phyloP scores from a whole-genome alignment of 2,113 vertebrate genomes.

The Thoracochromis brauschi region DNA sequence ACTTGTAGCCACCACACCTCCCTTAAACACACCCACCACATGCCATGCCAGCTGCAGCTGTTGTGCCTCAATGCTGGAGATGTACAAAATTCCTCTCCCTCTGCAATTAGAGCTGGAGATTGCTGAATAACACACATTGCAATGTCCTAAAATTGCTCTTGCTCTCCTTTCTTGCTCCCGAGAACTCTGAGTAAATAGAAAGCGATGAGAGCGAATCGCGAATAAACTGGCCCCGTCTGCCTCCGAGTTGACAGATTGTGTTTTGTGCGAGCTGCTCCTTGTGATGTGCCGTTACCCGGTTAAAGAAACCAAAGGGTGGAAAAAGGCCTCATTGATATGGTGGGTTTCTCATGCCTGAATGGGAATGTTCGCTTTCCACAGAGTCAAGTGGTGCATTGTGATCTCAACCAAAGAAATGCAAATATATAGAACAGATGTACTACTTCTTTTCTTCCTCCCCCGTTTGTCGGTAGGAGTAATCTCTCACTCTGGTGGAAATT shows the following conservation, averaged over 20 bases:
- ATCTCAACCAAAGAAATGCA: constrained; percentile 68
- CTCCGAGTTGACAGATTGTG: constrained; percentile 50
- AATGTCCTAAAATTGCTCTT: constrained; percentile 58
- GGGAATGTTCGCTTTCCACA: constrained; percentile 63
- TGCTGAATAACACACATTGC: constrained; percentile 63
- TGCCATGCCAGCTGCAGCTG: constrained; percentile 69
- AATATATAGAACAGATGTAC: constrained; percentile 70
- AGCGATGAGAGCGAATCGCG: constrained; percentile 34
- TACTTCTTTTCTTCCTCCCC: constrained; percentile 24
- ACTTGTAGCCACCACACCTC: constrained; percentile 47
- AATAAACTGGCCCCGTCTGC: constrained; percentile 34
- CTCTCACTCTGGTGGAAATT: constrained; percentile 37
- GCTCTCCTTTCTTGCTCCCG: constrained; percentile 27
- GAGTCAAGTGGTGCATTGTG: constrained; percentile 71
- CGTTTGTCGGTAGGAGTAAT: constrained; percentile 51
- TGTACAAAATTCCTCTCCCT: constrained; percentile 49
- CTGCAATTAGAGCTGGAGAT: constrained; percentile 68
- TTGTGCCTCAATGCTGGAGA: constrained; percentile 56
- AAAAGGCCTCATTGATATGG: constrained; percentile 61
- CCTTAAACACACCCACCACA: constrained; percentile 48
- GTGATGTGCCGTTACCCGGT: constrained; percentile 47
- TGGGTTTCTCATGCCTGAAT: constrained; percentile 68
- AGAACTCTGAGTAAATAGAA: constrained; percentile 54
- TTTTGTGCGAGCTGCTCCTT: constrained; percentile 50
- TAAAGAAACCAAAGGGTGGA: constrained; percentile 42